Conservation (phyloP, 2,888 invertebrate species). For the Muschampia staudingeri region DNA sequence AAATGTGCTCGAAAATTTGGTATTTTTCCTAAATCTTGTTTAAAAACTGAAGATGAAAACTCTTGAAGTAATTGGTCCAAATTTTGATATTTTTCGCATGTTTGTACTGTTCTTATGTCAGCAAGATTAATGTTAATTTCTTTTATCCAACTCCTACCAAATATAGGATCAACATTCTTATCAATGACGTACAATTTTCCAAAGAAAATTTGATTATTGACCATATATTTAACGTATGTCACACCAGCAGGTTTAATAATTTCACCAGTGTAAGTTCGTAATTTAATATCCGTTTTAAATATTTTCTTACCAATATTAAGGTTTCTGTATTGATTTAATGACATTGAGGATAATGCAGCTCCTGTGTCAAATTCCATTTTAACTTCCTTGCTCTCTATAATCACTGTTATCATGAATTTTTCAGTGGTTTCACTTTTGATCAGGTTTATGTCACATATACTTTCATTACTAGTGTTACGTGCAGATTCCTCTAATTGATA, state of each 20-base stretch:
- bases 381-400: not conserved
- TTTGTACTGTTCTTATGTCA: constrained; percentile 3
- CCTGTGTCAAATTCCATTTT: constrained; percentile 26
- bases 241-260: not conserved
- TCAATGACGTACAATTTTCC: not conserved
- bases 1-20: constrained; percentile 46
- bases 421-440: constrained; percentile 19
- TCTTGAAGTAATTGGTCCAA: not conserved
- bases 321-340: constrained; percentile 24
- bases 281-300: not conserved
- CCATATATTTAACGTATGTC: not conserved
- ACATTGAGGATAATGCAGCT: constrained; percentile 9
- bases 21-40: constrained; percentile 1
- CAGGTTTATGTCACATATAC: not conserved
- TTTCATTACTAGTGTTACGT: not conserved
- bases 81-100: not conserved
- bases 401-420: constrained; percentile 1
- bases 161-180: not conserved
- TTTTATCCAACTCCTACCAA: constrained; percentile 3
- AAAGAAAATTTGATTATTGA: not conserved
- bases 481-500: not conserved
- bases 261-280: not conserved
- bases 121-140: not conserved
- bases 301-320: not conserved
- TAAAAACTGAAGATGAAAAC: not conserved